Evolutionary conservation across 2,888 invertebrate species (phyloP).

Genomic region (Limenitis camilla): DNA sequence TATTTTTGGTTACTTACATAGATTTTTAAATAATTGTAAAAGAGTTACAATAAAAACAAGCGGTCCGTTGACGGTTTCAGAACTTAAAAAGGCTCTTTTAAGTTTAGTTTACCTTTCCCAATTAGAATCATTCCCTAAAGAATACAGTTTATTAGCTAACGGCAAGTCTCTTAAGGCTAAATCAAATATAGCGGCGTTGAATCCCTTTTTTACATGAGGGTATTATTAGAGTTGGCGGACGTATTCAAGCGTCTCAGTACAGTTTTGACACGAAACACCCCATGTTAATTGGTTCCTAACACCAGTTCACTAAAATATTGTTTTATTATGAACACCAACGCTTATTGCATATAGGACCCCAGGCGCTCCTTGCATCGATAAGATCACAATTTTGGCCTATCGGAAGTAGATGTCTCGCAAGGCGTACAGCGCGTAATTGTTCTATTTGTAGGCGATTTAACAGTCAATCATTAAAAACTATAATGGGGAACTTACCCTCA

Average conservation of each 20-base stretch:
- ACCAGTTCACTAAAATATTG: constrained; percentile 20
- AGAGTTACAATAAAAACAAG: background rate
- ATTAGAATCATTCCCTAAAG: too few relatives aligned
- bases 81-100: background rate
- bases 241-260: background rate
- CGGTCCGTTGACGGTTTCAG: background rate
- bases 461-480: constrained; percentile 7
- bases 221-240: background rate
- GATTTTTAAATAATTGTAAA: constrained; percentile 11
- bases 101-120: background rate
- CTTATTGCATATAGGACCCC: constrained; percentile 21
- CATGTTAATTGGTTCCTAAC: constrained; percentile 22
- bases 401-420: constrained; percentile 19
- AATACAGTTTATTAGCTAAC: too few relatives aligned
- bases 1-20: background rate
- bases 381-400: constrained; percentile 22
- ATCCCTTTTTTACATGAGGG: background rate
- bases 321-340: constrained; percentile 19
- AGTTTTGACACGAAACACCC: constrained; percentile 24
- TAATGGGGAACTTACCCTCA: constrained; percentile 19
- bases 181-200: too few relatives aligned
- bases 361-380: constrained; percentile 14
- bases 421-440: constrained; percentile 11
- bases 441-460: constrained; percentile 17
- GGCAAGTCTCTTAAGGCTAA: too few relatives aligned